These are phyloP conservation scores for Caenorhabditis sp. DNA, from an alignment of 2,888 invertebrate genomes.

Conservation along the genomic window DNA sequence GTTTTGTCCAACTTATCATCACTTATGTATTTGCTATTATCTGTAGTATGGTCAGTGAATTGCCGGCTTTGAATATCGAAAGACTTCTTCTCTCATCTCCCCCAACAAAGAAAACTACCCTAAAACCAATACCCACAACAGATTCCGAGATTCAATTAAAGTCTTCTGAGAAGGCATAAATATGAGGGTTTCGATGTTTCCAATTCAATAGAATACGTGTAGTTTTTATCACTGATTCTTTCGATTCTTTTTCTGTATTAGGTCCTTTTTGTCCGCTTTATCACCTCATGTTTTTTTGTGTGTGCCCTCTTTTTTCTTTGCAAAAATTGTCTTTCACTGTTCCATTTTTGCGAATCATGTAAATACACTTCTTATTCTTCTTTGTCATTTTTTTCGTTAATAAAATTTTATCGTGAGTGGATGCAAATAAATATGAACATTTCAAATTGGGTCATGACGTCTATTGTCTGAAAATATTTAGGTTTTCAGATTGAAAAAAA, in stretches of 20 bases:
- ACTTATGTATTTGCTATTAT: slow-evolving; percentile 62
- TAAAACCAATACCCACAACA: slow-evolving; percentile 59
- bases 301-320: slow-evolving; percentile 18
- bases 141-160: slow-evolving; percentile 66
- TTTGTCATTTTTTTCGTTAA: no score
- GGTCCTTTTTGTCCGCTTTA: neutral
- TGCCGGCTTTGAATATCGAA: slow-evolving; percentile 70
- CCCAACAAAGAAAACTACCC: slow-evolving; percentile 45
- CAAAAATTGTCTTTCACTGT: slow-evolving; percentile 1
- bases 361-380: neutral
- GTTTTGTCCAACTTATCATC: slow-evolving; percentile 64
- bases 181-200: neutral
- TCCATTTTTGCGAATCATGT: neutral
- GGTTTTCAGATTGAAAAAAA: neutral
- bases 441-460: neutral
- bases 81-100: slow-evolving; percentile 55
- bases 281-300: slow-evolving; percentile 12
- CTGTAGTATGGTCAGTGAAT: slow-evolving; percentile 63
- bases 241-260: slow-evolving; percentile 10
- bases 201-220: neutral
- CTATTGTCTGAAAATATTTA: slow-evolving; percentile 28
- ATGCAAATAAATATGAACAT: neutral
- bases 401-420: neutral
- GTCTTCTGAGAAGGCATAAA: slow-evolving; percentile 32
- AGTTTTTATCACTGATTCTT: neutral